phyloP scores from a whole-genome alignment of 2,113 vertebrate genomes.

The Camarhynchus parvulus region DNA sequence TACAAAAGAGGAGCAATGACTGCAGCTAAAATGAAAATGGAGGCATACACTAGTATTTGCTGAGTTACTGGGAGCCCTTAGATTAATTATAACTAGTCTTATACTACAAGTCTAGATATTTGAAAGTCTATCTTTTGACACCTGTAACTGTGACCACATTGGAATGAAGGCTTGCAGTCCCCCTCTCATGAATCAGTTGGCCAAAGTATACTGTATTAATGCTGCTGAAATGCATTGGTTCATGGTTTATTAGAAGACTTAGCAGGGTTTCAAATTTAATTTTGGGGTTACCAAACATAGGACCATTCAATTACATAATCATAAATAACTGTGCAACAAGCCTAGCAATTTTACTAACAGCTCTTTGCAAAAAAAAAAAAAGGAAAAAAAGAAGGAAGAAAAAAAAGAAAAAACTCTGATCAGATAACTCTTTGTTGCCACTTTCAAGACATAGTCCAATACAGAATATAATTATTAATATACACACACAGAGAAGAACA shows the following conservation, averaged over 20 bases:
- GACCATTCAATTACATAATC: background rate
- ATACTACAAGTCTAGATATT: background rate
- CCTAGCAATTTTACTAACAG: background rate
- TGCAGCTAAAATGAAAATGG: background rate
- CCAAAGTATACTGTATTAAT: background rate
- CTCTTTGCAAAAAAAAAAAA: background rate
- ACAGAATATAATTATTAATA: background rate
- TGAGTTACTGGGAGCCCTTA: background rate
- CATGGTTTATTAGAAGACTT: background rate
- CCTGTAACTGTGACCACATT: background rate
- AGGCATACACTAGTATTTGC: background rate
- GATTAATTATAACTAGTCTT: background rate
- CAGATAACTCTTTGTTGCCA: background rate
- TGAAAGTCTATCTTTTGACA: background rate
- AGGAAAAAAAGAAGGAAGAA: too few species aligned
- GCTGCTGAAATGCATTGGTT: background rate
- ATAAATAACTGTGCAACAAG: background rate
- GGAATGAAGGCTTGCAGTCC: background rate
- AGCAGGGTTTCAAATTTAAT: background rate
- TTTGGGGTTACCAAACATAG: background rate
- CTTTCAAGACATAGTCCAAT: background rate
- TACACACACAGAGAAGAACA: accelerated
- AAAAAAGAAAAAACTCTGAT: background rate
- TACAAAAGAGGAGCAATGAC: background rate
- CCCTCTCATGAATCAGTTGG: background rate